Evolutionary conservation across 2,797 vertebrate genomes (phyloP).

Genomic region (Eleutherodactylus coqui): DNA sequence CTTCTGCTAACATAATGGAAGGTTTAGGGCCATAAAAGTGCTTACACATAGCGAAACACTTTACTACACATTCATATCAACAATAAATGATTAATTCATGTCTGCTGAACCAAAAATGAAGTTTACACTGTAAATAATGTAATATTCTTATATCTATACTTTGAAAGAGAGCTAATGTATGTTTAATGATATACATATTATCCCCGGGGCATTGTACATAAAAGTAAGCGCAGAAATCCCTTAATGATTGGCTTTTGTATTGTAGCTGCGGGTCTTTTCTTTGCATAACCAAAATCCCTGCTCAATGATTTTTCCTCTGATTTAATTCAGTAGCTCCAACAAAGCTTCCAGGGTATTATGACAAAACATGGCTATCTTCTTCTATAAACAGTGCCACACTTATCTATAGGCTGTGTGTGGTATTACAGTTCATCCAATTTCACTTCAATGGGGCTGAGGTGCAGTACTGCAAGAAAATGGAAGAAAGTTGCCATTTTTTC

Average conservation of each 20-base stretch:
- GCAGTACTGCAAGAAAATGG: no score
- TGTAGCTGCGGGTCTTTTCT: neutral
- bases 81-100: constrained; percentile 25
- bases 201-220: constrained; percentile 1
- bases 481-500: no score
- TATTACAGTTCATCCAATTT: no score
- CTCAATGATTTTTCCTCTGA: neutral
- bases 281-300: neutral
- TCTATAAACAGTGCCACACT: no score
- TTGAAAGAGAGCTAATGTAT: constrained; percentile 23
- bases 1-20: neutral
- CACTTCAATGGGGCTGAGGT: no score
- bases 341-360: neutral
- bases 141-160: neutral
- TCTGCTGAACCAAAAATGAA: neutral
- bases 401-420: no score
- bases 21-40: neutral
- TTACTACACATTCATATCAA: neutral
- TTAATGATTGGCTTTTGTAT: neutral
- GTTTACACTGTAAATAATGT: constrained; percentile 8
- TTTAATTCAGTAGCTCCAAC: neutral
- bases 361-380: no score
- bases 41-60: neutral
- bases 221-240: neutral
- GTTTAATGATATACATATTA: constrained; percentile 18